Percentiles rank a stretch among this genome's conserved stretches.
These are phyloP conservation scores for Diplodus puntazzo DNA, from an alignment of 2,797 vertebrate species.

Conservation along the genomic window DNA sequence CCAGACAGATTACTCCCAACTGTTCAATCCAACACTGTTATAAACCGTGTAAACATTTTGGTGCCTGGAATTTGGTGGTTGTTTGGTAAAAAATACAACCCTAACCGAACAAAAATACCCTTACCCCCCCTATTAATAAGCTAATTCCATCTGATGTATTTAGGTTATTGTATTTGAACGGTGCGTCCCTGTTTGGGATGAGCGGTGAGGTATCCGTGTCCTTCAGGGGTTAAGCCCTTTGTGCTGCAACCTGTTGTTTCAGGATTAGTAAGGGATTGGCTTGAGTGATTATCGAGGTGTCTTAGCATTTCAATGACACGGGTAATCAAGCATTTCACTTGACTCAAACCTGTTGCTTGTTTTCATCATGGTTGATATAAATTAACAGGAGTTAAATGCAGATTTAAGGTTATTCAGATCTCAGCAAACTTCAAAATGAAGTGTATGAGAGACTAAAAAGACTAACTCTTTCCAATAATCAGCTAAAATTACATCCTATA, in stretches of 20 bases:
- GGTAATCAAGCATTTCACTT: slow-evolving; percentile 55
- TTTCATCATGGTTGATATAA: background rate
- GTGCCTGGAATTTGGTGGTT: background rate
- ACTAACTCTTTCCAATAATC: background rate
- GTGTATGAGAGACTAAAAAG: background rate
- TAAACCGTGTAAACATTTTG: background rate
- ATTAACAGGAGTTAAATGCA: background rate
- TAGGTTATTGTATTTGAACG: background rate
- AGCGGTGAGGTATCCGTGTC: slow-evolving; percentile 38
- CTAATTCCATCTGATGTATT: background rate
- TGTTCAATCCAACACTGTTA: background rate
- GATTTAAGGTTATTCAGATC: background rate
- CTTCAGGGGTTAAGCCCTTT: slow-evolving; percentile 69
- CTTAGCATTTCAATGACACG: slow-evolving; percentile 61
- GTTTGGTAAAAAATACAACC: background rate
- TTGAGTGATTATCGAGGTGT: slow-evolving; percentile 69
- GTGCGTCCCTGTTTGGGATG: slow-evolving; percentile 12
- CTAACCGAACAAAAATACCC: background rate
- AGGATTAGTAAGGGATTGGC: slow-evolving; percentile 78
- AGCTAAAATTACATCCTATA: background rate
- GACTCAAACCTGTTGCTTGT: slow-evolving; percentile 21
- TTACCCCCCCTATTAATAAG: rapidly evolving
- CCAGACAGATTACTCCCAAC: background rate
- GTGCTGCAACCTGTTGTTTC: slow-evolving; percentile 64
- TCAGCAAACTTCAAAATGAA: background rate